Conservation (phyloP, 2,113 vertebrate species). For the Thermophis baileyi region DNA sequence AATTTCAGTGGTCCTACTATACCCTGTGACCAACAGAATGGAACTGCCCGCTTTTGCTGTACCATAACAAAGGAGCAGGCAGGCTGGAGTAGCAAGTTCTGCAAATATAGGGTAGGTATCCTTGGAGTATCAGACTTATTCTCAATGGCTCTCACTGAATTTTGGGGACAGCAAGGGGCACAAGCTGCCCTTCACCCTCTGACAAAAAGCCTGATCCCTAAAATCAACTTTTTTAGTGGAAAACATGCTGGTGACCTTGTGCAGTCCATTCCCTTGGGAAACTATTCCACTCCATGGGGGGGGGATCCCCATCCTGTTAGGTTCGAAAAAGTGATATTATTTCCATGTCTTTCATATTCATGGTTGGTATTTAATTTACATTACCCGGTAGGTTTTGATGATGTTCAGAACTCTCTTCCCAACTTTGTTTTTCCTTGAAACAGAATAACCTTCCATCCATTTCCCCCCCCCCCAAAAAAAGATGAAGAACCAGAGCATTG, state of each 20-base stretch:
- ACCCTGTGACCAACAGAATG: neutral
- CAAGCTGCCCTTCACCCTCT: neutral
- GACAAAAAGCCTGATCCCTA: neutral
- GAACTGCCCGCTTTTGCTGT: neutral
- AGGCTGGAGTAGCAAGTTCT: neutral
- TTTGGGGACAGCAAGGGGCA: neutral
- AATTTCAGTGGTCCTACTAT: neutral
- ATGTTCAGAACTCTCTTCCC: slow-evolving; percentile 1
- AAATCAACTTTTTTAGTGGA: neutral
- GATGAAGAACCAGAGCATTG: slow-evolving; percentile 39
- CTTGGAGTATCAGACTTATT: no score
- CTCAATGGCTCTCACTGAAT: neutral
- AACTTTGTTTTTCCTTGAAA: slow-evolving; percentile 4
- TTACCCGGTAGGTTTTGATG: neutral
- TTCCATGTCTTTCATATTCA: slow-evolving; percentile 11
- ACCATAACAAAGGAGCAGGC: neutral
- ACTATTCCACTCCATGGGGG: neutral
- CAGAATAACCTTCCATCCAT: slow-evolving; percentile 1
- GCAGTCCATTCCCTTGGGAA: neutral
- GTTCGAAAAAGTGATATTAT: neutral
- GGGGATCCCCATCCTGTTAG: neutral
- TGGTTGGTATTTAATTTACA: neutral
- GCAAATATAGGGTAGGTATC: neutral
- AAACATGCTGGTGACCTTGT: neutral
- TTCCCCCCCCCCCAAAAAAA: slow-evolving; percentile 30